Evolutionary conservation across 2,888 invertebrate genomes (phyloP), one percentile per base, ranked within the genome.

Genomic region (Trichopoda pennipes): DNA sequence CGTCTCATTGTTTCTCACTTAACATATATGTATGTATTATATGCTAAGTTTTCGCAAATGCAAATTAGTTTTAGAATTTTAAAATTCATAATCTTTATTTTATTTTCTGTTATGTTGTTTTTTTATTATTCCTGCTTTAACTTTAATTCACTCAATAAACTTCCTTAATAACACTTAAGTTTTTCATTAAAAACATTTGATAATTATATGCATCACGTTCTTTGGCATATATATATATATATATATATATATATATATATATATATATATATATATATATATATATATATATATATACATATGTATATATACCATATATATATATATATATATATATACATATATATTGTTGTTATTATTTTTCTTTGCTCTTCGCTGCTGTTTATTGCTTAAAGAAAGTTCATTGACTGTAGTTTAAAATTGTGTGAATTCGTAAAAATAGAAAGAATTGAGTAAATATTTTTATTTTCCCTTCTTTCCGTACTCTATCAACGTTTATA

Each of bases 381-480:
- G 23, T 47, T n/a, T 17, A 16, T 51, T 66, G 38, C 28, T 68
- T 56, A 35, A 53, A 53, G 4, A 64, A 64, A 58, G 82, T 75
- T 79, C 75, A 79, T 79, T 82, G 82, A 82, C 79, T 73, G 66
- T 16, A 42, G 56, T 32, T 55, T 68, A 23, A 68, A 38, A 77
- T 68, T 69, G 64, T 64, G 64, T 74, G 74, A 69, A 74, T 28
- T 61, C 16, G 58, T 42, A 64, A n/a, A 53, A 53, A 47, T 17
- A 12, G 38, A 28, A 44, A 44, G 23, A 28, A 63, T 49, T 17
- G 23, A 53, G 23, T 35, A 38, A 21, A 64, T 64, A 35, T 32
- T 64, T 14, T 38, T 56, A 8, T 32, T 53, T 9, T 44, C 12
- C 55, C 49, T 68, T 6, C 38, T 38, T 14, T 38, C 38, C 7